phyloP scores from a whole-genome alignment of 2,113 vertebrate genomes.

The Alexandromys fortis region DNA sequence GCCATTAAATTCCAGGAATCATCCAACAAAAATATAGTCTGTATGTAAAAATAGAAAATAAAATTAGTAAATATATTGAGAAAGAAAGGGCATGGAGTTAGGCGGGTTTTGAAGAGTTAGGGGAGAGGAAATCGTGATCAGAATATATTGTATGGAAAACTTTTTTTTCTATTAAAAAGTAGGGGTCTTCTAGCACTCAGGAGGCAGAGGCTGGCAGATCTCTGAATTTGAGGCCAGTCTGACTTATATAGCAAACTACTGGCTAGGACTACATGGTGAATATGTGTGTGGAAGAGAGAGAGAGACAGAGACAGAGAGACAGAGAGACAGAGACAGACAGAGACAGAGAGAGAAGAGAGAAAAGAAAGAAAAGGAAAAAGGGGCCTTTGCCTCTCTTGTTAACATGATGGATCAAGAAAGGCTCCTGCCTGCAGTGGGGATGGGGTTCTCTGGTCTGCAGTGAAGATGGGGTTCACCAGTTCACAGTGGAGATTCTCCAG shows the following conservation, averaged over 20 bases:
- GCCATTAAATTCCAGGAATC: neutral
- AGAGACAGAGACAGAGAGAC: no score
- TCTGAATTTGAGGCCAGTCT: neutral
- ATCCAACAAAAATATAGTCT: neutral
- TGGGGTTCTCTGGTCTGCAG: no score
- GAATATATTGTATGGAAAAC: neutral
- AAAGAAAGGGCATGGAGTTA: neutral
- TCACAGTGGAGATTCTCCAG: neutral
- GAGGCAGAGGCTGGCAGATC: neutral
- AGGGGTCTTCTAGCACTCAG: neutral
- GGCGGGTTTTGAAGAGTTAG: neutral
- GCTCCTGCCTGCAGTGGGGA: neutral
- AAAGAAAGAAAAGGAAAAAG: no score
- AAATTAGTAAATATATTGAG: neutral
- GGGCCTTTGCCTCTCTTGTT: neutral
- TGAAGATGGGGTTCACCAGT: no score
- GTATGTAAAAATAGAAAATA: neutral
- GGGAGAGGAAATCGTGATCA: neutral
- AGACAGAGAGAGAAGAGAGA: no score
- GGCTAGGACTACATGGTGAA: neutral
- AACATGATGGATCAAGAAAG: neutral
- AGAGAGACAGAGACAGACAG: no score
- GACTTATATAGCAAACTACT: neutral
- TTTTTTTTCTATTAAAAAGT: neutral
- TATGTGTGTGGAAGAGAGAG: no score